Conservation (phyloP, 2,888 invertebrate genomes). For the Thymelicus sylvestris region DNA sequence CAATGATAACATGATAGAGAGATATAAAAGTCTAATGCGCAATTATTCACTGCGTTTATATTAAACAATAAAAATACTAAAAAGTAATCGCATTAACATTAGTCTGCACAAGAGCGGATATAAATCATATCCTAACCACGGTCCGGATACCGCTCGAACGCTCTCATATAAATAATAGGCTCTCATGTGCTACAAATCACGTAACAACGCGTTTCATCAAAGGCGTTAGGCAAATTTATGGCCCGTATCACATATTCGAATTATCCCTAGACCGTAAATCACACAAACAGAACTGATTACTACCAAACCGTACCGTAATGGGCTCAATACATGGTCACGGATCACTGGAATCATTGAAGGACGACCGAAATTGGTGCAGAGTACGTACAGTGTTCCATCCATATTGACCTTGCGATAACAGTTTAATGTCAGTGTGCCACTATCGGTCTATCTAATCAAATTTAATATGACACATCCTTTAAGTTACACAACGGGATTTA, state of each 20-base stretch:
- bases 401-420: slow-evolving; percentile 9
- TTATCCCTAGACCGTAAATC: slow-evolving; percentile 59
- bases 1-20: too few relatives aligned
- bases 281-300: slow-evolving; percentile 43
- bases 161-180: slow-evolving; percentile 61
- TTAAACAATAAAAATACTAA: too few relatives aligned
- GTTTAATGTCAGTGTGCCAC: slow-evolving; percentile 3
- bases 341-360: slow-evolving; percentile 57
- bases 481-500: background rate
- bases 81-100: background rate
- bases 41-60: too few relatives aligned
- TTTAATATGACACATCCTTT: background rate
- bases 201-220: slow-evolving; percentile 52
- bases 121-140: slow-evolving; percentile 30
- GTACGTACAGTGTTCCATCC: background rate
- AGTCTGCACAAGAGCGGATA: slow-evolving; percentile 9
- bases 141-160: slow-evolving; percentile 52
- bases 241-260: slow-evolving; percentile 67
- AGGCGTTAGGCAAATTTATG: slow-evolving; percentile 71
- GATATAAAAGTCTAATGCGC: too few relatives aligned
- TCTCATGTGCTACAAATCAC: slow-evolving; percentile 56
- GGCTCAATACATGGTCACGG: slow-evolving; percentile 56
- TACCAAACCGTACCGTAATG: slow-evolving; percentile 49
- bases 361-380: background rate
- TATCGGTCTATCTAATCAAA: background rate